Base-by-base conservation (phyloP, 2,797 vertebrate species). In the Pipistrellus pygmaeus region DNA sequence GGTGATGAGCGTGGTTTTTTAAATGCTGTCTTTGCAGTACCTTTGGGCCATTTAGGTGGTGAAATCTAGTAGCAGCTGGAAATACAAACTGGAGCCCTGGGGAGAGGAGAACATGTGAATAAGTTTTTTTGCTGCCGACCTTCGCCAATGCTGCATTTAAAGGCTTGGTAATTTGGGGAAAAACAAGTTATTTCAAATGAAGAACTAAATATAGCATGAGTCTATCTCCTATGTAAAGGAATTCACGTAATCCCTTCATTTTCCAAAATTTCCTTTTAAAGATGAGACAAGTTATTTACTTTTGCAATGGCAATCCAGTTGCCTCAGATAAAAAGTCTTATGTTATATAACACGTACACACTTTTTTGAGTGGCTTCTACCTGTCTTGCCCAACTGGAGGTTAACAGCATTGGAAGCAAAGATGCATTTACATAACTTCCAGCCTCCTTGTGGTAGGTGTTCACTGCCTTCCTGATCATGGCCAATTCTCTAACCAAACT, bases 241-340 rank as follows among this genome's bases (percentile, higher is more conserved):
- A 81, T 35, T 55, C 41, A 80, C 15, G 23, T 60, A 85, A 32
- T 9, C 83, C 1, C 15, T 46, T 94, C 15, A 25, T 94, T 87
- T 82, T 46, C 13, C 13, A 89, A 88, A 90, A 88, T 85, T 78
- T 87, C 8, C 3, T 53, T 48, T 94, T 88, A 77, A 73, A 78
- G 64, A 38, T 77, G 13, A 66, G 38, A 32, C 2, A 68, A 80
- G 23, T 86, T 84, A n/a, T 75, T 66, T 91, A 55, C 30, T 96
- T 96, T 90, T 53, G 51, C 53, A 32, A 93, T 78, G 18, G 69
- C 18, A 80, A 62, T 7, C 46, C 30, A 90, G 30, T 57, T 72
- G 21, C 80, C 6, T 66, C 86, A 90, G 25, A 44, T 30, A 90
- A 14, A 82, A 72, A 57, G 44, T 80, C 20, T 71, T 20, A n/a